Evolutionary conservation across 2,797 vertebrate genomes (phyloP), one percentile per base, ranked within the genome.

Genomic region (Sebastes dallii): DNA sequence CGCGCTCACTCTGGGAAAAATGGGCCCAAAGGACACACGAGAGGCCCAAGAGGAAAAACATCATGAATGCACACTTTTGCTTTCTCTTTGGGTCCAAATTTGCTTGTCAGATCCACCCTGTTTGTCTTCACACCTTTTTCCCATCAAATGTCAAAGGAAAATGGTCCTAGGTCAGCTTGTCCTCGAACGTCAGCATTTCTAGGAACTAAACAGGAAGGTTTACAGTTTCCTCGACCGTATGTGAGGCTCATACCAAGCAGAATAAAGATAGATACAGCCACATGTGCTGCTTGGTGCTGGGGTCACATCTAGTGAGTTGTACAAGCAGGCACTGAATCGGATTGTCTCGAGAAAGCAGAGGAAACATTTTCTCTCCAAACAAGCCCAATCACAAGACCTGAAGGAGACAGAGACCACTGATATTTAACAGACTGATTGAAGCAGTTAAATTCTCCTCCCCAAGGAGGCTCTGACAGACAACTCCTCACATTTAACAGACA

Each of bases 81-180:
- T 70, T 82, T 67, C n/a, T 34, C 66, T 69, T 34, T 55, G 13
- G 25, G 25, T 84, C 52, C 42, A 16, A 9, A 32, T 18, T 30
- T 72, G 27, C 34, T 64, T 18, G 14, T 34, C 25, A 61, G 42
- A 39, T 18, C 22, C 36, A 13, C 3, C 2, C 52, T 12, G 52
- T 72, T 78, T 72, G 64, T 76, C 27, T 46, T 66, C 20, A 62
- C 25, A 64, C 29, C 29, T 6, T 54, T 59, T 75, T 52, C 72
- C 72, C 30, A 68, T 42, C 60, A 73, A 39, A 81, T 77, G 66
- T 77, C 62, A 81, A 75, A 72, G 34, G 6, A 52, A 25, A 75
- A 46, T 54, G 69, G 61, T 72, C n/a, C 16, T 27, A 14, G 50
- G 65, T 76, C 54, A 67, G 24, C 73, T 76, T 52, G 68, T n/a